Conservation (phyloP, 2,113 vertebrate species). For the Chascanopsetta lugubris region DNA sequence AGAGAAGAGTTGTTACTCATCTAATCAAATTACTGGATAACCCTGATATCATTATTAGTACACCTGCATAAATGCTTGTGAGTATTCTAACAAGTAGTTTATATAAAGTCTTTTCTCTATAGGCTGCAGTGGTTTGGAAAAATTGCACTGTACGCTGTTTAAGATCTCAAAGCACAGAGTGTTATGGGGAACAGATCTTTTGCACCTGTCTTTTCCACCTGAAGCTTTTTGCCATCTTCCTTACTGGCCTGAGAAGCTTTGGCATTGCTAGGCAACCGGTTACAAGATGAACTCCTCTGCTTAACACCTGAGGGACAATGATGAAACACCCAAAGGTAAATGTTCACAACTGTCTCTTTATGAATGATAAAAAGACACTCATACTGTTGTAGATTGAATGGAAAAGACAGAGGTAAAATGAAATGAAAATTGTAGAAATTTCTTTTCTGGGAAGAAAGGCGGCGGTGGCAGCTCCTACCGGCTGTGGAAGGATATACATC, state of each 20-base stretch:
- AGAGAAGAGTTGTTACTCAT: constrained; percentile 17
- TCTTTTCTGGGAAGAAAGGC: constrained; percentile 23
- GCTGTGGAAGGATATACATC: constrained; percentile 44
- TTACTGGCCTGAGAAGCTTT: constrained; percentile 83
- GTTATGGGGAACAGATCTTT: constrained; percentile 51
- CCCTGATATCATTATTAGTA: neutral
- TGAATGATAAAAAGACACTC: constrained; percentile 2
- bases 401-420: constrained; percentile 7
- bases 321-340: constrained; percentile 69
- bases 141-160: neutral
- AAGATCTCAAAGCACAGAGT: constrained; percentile 10
- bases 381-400: constrained; percentile 15
- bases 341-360: constrained; percentile 12
- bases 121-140: constrained; percentile 4
- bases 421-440: constrained; percentile 23
- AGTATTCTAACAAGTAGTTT: neutral
- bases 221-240: constrained; percentile 82
- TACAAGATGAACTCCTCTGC: constrained; percentile 89
- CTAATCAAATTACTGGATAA: constrained; percentile 3
- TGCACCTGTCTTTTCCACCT: constrained; percentile 88
- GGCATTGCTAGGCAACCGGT: constrained; percentile 88
- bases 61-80: neutral
- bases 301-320: constrained; percentile 85
- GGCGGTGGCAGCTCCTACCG: constrained; percentile 24
- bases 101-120: neutral